Evolutionary conservation across 2,888 invertebrate species (phyloP).

Genomic region (Anaspis maculata): DNA sequence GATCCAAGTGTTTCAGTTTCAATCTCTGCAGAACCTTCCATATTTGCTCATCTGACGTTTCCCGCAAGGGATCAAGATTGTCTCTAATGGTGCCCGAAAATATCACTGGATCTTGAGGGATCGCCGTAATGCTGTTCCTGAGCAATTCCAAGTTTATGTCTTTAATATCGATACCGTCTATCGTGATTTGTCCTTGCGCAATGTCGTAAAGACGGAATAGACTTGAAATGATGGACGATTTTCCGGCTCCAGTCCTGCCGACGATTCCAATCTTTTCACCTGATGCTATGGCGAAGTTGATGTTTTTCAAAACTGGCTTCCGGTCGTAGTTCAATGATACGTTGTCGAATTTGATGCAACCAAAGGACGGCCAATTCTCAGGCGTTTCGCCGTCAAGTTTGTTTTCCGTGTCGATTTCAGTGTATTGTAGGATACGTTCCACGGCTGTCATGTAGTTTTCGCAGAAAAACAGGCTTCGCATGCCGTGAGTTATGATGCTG

Average conservation of each 20-base stretch:
- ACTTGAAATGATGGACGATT: slow-evolving; percentile 62
- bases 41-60: slow-evolving; percentile 50
- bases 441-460: slow-evolving; percentile 78
- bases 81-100: slow-evolving; percentile 52
- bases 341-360: slow-evolving; percentile 56
- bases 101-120: slow-evolving; percentile 55
- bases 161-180: slow-evolving; percentile 42
- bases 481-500: slow-evolving; percentile 51
- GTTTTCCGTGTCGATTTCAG: slow-evolving; percentile 41
- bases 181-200: slow-evolving; percentile 45
- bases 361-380: slow-evolving; percentile 61
- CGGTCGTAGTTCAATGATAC: slow-evolving; percentile 39
- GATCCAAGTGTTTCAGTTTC: slow-evolving; percentile 22
- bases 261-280: slow-evolving; percentile 66
- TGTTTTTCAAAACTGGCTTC: slow-evolving; percentile 62
- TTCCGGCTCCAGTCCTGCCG: slow-evolving; percentile 74
- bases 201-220: slow-evolving; percentile 70
- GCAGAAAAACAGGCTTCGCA: slow-evolving; percentile 73
- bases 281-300: slow-evolving; percentile 55
- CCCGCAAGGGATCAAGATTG: slow-evolving; percentile 54
- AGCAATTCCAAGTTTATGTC: slow-evolving; percentile 44
- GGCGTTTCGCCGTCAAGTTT: slow-evolving; percentile 41
- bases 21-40: slow-evolving; percentile 62
- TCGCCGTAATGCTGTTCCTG: slow-evolving; percentile 47
- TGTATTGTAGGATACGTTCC: slow-evolving; percentile 55